Percentiles rank a stretch among this genome's conserved stretches.
Evolutionary conservation across 2,113 vertebrate species (phyloP).

Genomic region (Antennarius striatus): DNA sequence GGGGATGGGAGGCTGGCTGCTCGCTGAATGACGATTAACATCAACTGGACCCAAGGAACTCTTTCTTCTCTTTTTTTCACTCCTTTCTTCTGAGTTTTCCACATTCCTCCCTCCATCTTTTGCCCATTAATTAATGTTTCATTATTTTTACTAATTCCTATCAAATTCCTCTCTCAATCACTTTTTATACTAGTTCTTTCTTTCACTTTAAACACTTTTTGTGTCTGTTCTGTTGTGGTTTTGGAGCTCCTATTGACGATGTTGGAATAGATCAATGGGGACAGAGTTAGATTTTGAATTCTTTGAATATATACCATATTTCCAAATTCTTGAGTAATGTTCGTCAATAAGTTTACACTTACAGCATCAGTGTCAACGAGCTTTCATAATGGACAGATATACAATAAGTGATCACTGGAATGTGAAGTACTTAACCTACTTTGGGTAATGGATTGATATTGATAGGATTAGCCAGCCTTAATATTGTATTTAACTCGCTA

Average conservation of each 20-base stretch:
- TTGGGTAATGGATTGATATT: too few relatives aligned
- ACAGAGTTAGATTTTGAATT: conserved; percentile 9
- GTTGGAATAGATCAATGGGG: conserved; percentile 5
- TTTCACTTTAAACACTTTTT: background rate
- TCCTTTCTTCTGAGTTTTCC: background rate
- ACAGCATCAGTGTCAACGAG: conserved; percentile 4
- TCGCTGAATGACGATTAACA: conserved; percentile 45
- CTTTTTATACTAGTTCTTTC: background rate
- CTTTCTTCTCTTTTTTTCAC: too few relatives aligned
- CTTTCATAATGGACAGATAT: conserved; percentile 1
- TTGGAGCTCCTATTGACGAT: background rate
- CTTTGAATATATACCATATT: conserved; percentile 3
- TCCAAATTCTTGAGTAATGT: conserved; percentile 1
- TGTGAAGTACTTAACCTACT: too few relatives aligned
- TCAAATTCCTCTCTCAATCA: background rate
- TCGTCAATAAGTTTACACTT: background rate
- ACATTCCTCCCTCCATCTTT: background rate
- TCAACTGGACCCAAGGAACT: conserved; percentile 41
- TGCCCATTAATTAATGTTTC: background rate
- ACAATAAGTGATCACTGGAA: background rate
- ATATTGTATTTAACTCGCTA: too few relatives aligned
- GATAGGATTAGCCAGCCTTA: too few relatives aligned
- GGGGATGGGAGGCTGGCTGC: conserved; percentile 20
- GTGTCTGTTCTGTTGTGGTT: background rate
- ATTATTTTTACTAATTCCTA: background rate